Base-by-base conservation (phyloP, 2,888 invertebrate genomes). In the Synanthedon vespiformis region DNA sequence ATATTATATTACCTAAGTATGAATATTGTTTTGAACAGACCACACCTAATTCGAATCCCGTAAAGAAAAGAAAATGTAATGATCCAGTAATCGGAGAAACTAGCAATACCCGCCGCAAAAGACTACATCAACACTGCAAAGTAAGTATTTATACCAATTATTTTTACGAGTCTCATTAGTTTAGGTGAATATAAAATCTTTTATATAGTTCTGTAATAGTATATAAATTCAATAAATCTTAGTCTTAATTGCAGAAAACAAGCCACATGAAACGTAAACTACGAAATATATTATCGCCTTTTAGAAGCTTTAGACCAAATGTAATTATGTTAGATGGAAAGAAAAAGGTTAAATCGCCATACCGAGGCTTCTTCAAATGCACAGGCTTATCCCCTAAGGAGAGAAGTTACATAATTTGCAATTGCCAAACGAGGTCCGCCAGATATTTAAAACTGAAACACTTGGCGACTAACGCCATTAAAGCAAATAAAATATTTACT, bases 401-500 rank as follows among this genome's bases (percentile, higher is more conserved):
- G 53, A 85, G 73, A 61, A 70, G 63, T 54, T 81, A 69, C 51
- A 51, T 86, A 13, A 77, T 86, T 59, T 65, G 68, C 53, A 76
- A 63, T 54, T 84, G 81, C 58, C 77, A 83, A 65, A 57, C 69
- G 4, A 70, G 67, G 63, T 57, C 71, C 12, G 57, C 56, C 6
- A 68, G 78, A 56, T 86, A 78, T 58, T 13, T 63, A 54, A 63
- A 64, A 57, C 65, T 89, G 34, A 89, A 87, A 73, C 70, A 63
- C 3, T 67, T 80, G 57, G 90, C 89, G 12, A 68, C 79, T 6
- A 64, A 61, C 50, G 90, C 90, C n/a, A 83, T 89, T 52, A 70
- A 67, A 57, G 67, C 85, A 11, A 77, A 74, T 53, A 90, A 89
- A 74, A 88, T 89, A 58, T 91, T 90, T 68, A 80, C 88, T 1